A percentile compares a stretch with the other conserved stretches of the same genome.
Evolutionary conservation across 1,140 invertebrate species (phyloP).

Genomic region (Drosophila cardini): DNA sequence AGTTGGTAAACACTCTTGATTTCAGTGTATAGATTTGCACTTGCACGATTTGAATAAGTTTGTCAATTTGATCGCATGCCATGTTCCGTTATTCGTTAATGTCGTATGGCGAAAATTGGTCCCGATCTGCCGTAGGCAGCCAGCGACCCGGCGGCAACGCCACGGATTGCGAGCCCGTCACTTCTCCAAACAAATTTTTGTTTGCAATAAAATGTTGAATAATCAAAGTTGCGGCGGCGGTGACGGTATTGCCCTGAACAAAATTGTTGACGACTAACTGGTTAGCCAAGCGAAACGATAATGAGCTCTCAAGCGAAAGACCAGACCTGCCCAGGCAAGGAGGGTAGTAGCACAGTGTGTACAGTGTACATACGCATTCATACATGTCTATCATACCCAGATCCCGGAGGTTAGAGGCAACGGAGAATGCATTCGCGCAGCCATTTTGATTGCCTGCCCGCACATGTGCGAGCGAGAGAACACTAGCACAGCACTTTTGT

Average conservation of each 20-base stretch:
- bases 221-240: conserved; percentile 60
- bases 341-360: conserved; percentile 7
- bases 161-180: conserved; percentile 55
- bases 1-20: neutral
- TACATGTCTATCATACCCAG: neutral
- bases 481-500: neutral
- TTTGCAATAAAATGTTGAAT: conserved; percentile 56
- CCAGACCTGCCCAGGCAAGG: conserved; percentile 63
- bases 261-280: conserved; percentile 71
- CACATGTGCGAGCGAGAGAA: conserved; percentile 31
- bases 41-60: neutral
- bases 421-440: conserved; percentile 37
- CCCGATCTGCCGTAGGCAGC: conserved; percentile 48
- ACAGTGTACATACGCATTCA: too few species aligned
- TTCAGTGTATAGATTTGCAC: conserved; percentile 8
- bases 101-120: conserved; percentile 4
- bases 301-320: conserved; percentile 84
- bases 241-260: conserved; percentile 55
- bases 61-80: neutral
- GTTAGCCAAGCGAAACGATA: conserved; percentile 84
- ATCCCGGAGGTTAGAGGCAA: conserved; percentile 34
- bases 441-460: conserved; percentile 60
- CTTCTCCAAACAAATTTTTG: conserved; percentile 51
- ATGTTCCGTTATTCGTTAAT: neutral
- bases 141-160: conserved; percentile 67